A percentile compares a stretch with the other conserved stretches of the same genome.
phyloP scores from a whole-genome alignment of 2,113 vertebrate species.

The Lamprologus tigripictilis region DNA sequence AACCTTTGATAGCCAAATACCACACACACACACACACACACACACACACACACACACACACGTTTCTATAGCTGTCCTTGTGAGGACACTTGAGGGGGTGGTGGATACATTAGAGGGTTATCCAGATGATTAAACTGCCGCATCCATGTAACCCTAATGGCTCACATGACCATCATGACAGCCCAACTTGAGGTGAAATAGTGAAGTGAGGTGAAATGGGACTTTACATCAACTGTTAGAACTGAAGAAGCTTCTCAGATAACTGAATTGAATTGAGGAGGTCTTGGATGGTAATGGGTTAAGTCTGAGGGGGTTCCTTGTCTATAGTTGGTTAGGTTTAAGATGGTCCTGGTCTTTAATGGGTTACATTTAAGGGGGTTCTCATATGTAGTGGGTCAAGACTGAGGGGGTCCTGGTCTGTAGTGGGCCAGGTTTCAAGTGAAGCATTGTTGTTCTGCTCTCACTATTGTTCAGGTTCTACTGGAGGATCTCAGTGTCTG shows the following conservation, averaged over 20 bases:
- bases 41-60: background rate
- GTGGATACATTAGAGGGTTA: background rate
- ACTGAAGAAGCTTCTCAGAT: background rate
- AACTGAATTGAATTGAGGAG: background rate
- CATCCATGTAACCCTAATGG: background rate
- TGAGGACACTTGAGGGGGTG: background rate
- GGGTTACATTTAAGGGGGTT: background rate
- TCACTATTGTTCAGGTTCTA: slow-evolving; percentile 31
- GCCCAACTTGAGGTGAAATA: background rate
- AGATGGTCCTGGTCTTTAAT: background rate
- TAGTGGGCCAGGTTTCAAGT: background rate
- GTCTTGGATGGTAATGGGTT: background rate
- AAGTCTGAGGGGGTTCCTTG: background rate
- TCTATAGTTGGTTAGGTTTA: background rate
- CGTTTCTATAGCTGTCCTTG: background rate
- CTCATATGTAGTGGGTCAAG: background rate
- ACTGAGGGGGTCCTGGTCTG: background rate
- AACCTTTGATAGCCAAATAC: slow-evolving; percentile 43
- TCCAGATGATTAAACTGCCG: background rate
- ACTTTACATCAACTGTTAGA: background rate
- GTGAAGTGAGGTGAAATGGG: background rate
- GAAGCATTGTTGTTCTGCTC: slow-evolving; percentile 31
- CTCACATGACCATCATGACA: background rate
- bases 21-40: background rate
- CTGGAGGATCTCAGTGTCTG: slow-evolving; percentile 15